A percentile compares a stretch with the other conserved stretches of the same genome.
Conservation (phyloP, 2,113 vertebrate genomes). For the Aphyosemion australe region DNA sequence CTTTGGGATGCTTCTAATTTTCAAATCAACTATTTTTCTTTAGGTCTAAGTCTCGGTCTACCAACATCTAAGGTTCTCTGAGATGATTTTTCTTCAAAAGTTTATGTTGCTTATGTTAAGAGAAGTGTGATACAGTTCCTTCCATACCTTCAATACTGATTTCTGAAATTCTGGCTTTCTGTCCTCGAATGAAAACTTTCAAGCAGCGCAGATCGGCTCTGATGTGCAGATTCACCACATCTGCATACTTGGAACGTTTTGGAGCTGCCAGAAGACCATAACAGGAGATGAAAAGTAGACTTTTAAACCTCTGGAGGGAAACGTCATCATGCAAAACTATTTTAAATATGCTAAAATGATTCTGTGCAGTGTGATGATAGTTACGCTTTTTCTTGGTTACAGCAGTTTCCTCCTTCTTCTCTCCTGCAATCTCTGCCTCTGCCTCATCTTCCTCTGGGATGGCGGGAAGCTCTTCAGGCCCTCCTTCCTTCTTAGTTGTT, state of each 20-base stretch:
- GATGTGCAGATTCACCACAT: slow-evolving; percentile 87
- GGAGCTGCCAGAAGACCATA: slow-evolving; percentile 71
- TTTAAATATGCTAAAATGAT: not conserved
- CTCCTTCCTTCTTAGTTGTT: slow-evolving; percentile 74
- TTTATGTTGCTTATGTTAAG: no score
- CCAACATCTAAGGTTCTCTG: no score
- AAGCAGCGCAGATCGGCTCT: slow-evolving; percentile 90
- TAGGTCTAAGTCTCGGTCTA: no score
- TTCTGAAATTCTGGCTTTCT: slow-evolving; percentile 89
- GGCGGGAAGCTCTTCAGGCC: slow-evolving; percentile 69
- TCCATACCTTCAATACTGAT: slow-evolving; percentile 91
- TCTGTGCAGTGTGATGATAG: not conserved
- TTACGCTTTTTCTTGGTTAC: slow-evolving; percentile 71
- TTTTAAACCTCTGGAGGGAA: not conserved
- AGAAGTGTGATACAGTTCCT: not conserved
- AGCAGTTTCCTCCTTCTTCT: slow-evolving; percentile 81
- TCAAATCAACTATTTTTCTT: no score
- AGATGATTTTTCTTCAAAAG: no score
- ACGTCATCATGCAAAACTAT: not conserved
- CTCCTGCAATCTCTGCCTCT: slow-evolving; percentile 73
- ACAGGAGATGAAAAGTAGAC: slow-evolving; percentile 4
- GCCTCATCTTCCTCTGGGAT: slow-evolving; percentile 75
- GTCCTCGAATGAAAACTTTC: slow-evolving; percentile 90
- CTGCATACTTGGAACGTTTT: slow-evolving; percentile 85
- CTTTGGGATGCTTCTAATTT: no score